Evolutionary conservation across 2,888 invertebrate genomes (phyloP).

Genomic region (Nymphalis c-album): DNA sequence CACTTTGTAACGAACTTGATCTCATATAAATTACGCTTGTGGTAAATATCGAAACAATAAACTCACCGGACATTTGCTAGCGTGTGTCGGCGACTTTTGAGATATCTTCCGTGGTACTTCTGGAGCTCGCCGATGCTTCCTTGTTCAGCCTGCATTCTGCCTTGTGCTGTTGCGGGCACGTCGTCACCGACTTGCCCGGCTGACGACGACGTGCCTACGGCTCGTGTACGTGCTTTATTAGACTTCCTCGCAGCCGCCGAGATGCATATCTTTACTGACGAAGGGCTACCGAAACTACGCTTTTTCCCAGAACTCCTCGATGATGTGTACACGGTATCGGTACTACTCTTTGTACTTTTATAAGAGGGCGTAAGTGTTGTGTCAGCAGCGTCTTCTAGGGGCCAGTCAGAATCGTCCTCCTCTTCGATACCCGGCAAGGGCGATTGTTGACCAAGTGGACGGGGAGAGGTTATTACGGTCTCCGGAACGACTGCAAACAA

Average conservation of each 20-base stretch:
- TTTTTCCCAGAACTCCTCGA: constrained; percentile 80
- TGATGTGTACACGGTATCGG: constrained; percentile 75
- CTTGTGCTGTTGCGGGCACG: constrained; percentile 63
- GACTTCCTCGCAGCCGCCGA: constrained; percentile 80
- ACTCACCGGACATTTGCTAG: constrained; percentile 96
- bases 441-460: constrained; percentile 85
- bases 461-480: constrained; percentile 78
- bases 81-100: constrained; percentile 93
- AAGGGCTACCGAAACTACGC: constrained; percentile 76
- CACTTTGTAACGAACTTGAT: background rate
- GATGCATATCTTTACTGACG: constrained; percentile 82
- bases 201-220: constrained; percentile 57
- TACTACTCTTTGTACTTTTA: constrained; percentile 77
- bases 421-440: constrained; percentile 91
- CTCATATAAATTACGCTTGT: background rate
- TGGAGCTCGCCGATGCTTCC: constrained; percentile 95
- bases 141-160: constrained; percentile 95
- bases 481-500: constrained; percentile 80
- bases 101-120: constrained; percentile 92
- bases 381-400: constrained; percentile 77
- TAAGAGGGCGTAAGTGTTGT: constrained; percentile 76
- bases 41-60: background rate
- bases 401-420: constrained; percentile 87
- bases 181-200: constrained; percentile 62
- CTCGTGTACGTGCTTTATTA: constrained; percentile 78